A percentile compares a stretch with the other conserved stretches of the same genome.
Conservation (phyloP, 1,140 invertebrate species). For the Drosophila sechellia region DNA sequence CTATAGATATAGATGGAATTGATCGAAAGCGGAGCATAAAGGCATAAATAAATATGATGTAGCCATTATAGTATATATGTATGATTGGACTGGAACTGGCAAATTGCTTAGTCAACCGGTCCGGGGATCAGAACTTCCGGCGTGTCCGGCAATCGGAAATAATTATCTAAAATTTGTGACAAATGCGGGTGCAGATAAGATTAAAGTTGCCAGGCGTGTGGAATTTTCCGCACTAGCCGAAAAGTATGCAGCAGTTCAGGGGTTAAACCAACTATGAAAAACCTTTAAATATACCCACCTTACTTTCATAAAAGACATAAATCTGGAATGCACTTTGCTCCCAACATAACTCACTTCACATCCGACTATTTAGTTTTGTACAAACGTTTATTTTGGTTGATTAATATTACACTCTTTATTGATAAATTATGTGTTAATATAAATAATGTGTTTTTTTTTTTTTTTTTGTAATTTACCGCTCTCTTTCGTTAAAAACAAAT, state of each 20-base stretch:
- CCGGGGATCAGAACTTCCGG: conserved; percentile 50
- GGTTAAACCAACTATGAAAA: neutral
- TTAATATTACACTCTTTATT: conserved; percentile 60
- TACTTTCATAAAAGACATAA: conserved; percentile 20
- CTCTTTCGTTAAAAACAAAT: conserved; percentile 54
- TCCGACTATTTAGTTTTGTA: conserved; percentile 31
- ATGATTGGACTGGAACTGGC: conserved; percentile 55
- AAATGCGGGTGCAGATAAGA: conserved; percentile 60
- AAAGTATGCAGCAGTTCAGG: conserved; percentile 55
- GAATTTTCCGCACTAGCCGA: conserved; percentile 29
- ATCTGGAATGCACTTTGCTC: conserved; percentile 16
- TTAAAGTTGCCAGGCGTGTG: conserved; percentile 35
- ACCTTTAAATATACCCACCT: neutral
- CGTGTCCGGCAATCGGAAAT: conserved; percentile 57
- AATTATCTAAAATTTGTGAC: conserved; percentile 63
- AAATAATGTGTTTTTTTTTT: conserved; percentile 26
- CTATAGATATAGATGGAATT: conserved; percentile 17
- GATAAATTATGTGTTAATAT: conserved; percentile 75
- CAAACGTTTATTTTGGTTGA: conserved; percentile 44
- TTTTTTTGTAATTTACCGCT: conserved; percentile 12
- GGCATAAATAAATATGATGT: conserved; percentile 24
- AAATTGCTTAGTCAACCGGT: conserved; percentile 53
- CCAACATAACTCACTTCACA: neutral
- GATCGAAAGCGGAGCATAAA: conserved; percentile 5
- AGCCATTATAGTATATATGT: conserved; percentile 18